Percentiles rank a stretch among this genome's conserved stretches.
phyloP scores from a whole-genome alignment of 2,113 vertebrate genomes.

The Pachypanchax playfairii region DNA sequence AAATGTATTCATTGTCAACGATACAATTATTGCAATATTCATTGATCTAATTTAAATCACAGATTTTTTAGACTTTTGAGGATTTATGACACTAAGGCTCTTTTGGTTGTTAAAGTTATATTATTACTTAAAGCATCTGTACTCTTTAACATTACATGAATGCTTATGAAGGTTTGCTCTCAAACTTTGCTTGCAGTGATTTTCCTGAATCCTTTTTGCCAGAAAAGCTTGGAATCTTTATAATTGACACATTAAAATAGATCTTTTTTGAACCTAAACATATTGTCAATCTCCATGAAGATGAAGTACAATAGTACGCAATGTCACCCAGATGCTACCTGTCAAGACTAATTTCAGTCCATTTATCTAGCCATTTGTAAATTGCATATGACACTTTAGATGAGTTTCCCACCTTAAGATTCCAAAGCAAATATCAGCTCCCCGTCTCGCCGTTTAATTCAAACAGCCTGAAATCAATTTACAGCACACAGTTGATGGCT shows the following conservation, averaged over 20 bases:
- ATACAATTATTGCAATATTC: too few species aligned
- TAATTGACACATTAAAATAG: slow-evolving; percentile 14
- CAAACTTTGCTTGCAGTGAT: too few species aligned
- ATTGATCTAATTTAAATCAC: too few species aligned
- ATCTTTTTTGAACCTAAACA: background rate
- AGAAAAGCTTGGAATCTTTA: background rate
- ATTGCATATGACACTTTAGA: slow-evolving; percentile 54
- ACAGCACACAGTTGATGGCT: slow-evolving; percentile 27
- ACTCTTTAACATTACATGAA: too few species aligned
- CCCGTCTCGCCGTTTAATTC: slow-evolving; percentile 26
- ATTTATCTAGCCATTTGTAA: slow-evolving; percentile 39
- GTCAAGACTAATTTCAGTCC: slow-evolving; percentile 43
- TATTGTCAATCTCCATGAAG: background rate
- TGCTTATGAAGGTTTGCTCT: background rate
- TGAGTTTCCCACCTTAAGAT: slow-evolving; percentile 59
- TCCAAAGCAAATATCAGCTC: slow-evolving; percentile 51
- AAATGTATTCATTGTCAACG: too few species aligned
- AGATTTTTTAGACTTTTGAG: too few species aligned
- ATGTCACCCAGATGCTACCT: slow-evolving; percentile 23
- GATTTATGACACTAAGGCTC: too few species aligned
- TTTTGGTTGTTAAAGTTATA: too few species aligned
- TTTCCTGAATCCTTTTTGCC: too few species aligned
- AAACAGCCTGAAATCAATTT: slow-evolving; percentile 58
- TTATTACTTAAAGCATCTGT: too few species aligned
- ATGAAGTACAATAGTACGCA: slow-evolving; percentile 27